phyloP scores from a whole-genome alignment of 2,888 invertebrate species.

The Drosophila quinaria region DNA sequence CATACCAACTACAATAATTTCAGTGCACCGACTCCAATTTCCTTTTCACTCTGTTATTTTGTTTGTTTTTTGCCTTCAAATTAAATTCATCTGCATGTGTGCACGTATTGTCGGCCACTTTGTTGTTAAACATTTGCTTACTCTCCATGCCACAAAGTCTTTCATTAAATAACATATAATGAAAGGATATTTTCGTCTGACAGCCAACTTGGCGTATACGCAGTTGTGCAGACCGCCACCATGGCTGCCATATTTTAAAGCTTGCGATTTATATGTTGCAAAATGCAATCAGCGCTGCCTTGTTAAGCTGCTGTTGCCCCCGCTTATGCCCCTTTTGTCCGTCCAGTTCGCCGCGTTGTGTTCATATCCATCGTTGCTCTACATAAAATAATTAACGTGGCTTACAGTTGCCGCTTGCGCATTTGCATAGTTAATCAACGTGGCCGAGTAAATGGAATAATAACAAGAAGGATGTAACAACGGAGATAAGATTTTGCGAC shows the following conservation, averaged over 20 bases:
- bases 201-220: constrained; percentile 28
- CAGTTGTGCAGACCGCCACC: constrained; percentile 14
- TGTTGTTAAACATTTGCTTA: constrained; percentile 26
- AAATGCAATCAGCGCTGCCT: constrained; percentile 69
- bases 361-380: constrained; percentile 27
- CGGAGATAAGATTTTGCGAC: not conserved
- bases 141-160: constrained; percentile 37
- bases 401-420: constrained; percentile 49
- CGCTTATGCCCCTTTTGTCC: no score
- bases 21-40: not conserved
- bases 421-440: constrained; percentile 73
- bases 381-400: constrained; percentile 75
- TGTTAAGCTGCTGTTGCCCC: constrained; percentile 47
- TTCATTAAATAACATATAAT: constrained; percentile 67
- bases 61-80: constrained; percentile 52
- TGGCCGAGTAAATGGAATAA: constrained; percentile 24
- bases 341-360: not conserved
- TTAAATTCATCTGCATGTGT: constrained; percentile 62
- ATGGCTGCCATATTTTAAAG: constrained; percentile 23
- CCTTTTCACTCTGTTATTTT: not conserved
- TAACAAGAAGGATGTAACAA: constrained; percentile 23
- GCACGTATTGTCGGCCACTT: constrained; percentile 20
- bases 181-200: constrained; percentile 57
- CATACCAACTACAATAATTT: constrained; percentile 38
- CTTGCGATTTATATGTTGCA: constrained; percentile 47